A percentile compares a stretch with the other conserved stretches of the same genome.
Conservation (phyloP, 2,797 vertebrate genomes). For the Rhinophrynus dorsalis region DNA sequence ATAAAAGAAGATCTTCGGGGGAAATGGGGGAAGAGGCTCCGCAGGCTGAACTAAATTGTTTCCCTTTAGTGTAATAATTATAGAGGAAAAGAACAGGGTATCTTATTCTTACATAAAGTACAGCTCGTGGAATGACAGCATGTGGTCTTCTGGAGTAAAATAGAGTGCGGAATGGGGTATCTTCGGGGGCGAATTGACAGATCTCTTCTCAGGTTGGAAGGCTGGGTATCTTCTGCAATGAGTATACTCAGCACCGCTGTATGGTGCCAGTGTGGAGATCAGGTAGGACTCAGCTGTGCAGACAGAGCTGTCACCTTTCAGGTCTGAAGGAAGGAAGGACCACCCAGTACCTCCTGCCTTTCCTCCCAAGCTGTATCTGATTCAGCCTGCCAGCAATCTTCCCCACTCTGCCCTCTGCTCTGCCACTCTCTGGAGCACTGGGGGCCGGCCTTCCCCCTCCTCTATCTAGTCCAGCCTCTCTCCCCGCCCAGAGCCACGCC, state of each 20-base stretch:
- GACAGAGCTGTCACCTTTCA: conserved; percentile 3
- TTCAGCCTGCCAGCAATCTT: background rate
- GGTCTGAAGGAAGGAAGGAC: background rate
- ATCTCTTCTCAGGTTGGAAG: too few relatives aligned
- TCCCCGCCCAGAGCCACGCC: conserved; percentile 13
- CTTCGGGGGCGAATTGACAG: background rate
- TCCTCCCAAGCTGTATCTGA: conserved; percentile 16
- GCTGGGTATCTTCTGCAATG: background rate
- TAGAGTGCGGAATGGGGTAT: background rate
- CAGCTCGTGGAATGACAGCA: too few relatives aligned
- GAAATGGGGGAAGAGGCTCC: too few relatives aligned
- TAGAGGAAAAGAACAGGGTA: too few relatives aligned
- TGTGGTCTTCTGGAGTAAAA: too few relatives aligned
- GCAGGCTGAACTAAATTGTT: too few relatives aligned
- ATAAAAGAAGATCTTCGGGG: background rate
- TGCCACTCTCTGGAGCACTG: background rate
- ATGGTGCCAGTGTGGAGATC: background rate
- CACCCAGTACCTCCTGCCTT: conserved; percentile 27
- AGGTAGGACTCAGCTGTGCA: background rate
- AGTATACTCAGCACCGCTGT: background rate
- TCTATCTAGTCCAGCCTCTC: background rate
- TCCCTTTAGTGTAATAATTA: too few relatives aligned
- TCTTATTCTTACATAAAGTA: too few relatives aligned
- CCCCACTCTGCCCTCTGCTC: too few relatives aligned
- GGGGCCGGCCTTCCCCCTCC: background rate